phyloP scores from a whole-genome alignment of 2,797 vertebrate genomes.

The Halcyon leucocephala region DNA sequence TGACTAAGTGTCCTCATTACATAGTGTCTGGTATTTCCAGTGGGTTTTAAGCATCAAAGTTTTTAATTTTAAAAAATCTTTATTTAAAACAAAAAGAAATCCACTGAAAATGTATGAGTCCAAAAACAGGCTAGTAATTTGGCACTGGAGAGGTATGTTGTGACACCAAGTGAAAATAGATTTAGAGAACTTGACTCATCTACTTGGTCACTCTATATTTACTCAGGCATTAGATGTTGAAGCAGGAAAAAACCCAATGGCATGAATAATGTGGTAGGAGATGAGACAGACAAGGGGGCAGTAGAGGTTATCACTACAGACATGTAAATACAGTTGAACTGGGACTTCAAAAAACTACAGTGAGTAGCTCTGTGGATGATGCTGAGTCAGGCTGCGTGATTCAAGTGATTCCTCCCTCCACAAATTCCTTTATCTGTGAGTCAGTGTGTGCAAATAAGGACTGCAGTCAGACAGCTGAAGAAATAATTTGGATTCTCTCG shows the following conservation, averaged over 20 bases:
- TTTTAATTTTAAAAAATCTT: background rate
- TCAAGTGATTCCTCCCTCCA: slow-evolving; percentile 22
- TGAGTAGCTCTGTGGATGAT: background rate
- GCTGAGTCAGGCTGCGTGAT: background rate
- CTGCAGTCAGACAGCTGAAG: slow-evolving; percentile 26
- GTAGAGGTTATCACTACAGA: slow-evolving; percentile 15
- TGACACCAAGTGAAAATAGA: background rate
- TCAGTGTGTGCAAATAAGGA: slow-evolving; percentile 40
- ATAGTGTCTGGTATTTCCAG: background rate
- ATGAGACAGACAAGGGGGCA: background rate
- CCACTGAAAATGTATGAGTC: background rate
- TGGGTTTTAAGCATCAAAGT: background rate
- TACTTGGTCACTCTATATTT: background rate
- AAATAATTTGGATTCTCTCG: slow-evolving; percentile 28
- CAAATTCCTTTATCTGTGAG: slow-evolving; percentile 5
- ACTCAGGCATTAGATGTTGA: slow-evolving; percentile 3
- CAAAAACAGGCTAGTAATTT: background rate
- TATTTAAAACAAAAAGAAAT: background rate
- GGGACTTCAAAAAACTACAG: slow-evolving; percentile 3
- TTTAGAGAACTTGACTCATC: slow-evolving; percentile 35
- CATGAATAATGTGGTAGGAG: slow-evolving; percentile 14
- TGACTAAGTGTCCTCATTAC: background rate
- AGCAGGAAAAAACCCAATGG: slow-evolving; percentile 13
- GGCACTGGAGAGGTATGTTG: background rate
- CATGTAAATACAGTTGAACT: background rate